phyloP scores from a whole-genome alignment of 2,797 vertebrate genomes.

The Clamator glandarius region DNA sequence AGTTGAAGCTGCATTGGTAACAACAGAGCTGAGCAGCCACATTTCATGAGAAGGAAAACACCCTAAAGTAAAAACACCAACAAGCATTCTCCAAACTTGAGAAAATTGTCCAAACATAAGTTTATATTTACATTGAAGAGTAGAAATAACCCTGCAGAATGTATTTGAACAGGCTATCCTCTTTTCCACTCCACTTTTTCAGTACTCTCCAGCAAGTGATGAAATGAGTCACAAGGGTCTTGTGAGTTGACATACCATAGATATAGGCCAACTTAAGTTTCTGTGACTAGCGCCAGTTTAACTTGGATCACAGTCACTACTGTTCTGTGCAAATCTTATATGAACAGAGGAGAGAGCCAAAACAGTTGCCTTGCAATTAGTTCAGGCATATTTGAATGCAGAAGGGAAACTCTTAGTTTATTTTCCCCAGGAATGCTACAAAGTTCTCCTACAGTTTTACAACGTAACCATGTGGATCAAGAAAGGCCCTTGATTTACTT shows the following conservation, averaged over 20 bases:
- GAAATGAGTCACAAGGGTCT: background rate
- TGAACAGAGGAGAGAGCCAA: conserved; percentile 41
- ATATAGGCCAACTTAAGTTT: background rate
- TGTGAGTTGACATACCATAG: rapidly evolving
- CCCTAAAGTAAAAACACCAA: background rate
- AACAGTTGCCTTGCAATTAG: conserved; percentile 74
- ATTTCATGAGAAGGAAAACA: background rate
- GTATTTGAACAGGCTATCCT: background rate
- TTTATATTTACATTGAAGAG: background rate
- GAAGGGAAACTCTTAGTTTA: conserved; percentile 66
- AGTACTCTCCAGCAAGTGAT: background rate
- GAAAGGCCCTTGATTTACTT: background rate
- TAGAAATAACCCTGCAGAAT: background rate
- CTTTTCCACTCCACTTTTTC: background rate
- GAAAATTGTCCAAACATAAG: background rate
- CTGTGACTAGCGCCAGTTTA: background rate
- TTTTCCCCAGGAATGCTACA: conserved; percentile 44
- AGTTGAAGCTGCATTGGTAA: background rate
- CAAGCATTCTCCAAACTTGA: background rate
- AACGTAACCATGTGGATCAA: background rate
- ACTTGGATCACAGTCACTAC: background rate
- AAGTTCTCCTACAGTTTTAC: conserved; percentile 35
- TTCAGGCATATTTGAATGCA: conserved; percentile 65
- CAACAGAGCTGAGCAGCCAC: background rate
- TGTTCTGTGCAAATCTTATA: conserved; percentile 24